A percentile compares a stretch with the other conserved stretches of the same genome.
phyloP scores from a whole-genome alignment of 2,797 vertebrate species.

The Myotis daubentonii region DNA sequence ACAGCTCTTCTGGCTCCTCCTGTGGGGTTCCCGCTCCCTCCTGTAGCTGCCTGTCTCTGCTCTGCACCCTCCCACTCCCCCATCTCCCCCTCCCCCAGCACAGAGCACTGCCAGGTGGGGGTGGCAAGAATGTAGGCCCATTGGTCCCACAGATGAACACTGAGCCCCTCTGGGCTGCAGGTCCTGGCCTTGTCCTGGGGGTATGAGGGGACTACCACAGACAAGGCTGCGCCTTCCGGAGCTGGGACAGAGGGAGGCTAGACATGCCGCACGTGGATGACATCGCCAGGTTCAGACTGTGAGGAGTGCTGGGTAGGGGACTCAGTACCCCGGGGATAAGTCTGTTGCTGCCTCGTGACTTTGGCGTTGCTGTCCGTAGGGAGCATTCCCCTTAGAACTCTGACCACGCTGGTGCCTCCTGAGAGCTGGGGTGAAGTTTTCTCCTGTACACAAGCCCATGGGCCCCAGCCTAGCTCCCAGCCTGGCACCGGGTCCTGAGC shows the following conservation, averaged over 20 bases:
- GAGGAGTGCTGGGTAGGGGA: not conserved
- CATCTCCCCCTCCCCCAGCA: rapidly evolving
- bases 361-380: not conserved
- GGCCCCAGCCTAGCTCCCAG: not conserved
- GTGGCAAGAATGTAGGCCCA: too few relatives aligned
- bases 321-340: rapidly evolving
- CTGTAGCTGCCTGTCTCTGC: not conserved
- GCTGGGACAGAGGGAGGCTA: not conserved
- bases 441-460: rapidly evolving
- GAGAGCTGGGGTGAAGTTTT: not conserved
- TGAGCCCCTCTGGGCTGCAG: not conserved
- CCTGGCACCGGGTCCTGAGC: not conserved
- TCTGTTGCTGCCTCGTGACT: not conserved
- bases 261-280: not conserved
- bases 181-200: not conserved
- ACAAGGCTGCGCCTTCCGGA: not conserved
- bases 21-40: not conserved
- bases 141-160: too few relatives aligned
- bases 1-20: not conserved
- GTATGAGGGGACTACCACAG: not conserved
- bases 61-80: too few relatives aligned
- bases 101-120: not conserved
- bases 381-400: not conserved
- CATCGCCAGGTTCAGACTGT: not conserved
- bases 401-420: not conserved